phyloP scores from a whole-genome alignment of 2,113 vertebrate genomes.

The Sialia sialis region DNA sequence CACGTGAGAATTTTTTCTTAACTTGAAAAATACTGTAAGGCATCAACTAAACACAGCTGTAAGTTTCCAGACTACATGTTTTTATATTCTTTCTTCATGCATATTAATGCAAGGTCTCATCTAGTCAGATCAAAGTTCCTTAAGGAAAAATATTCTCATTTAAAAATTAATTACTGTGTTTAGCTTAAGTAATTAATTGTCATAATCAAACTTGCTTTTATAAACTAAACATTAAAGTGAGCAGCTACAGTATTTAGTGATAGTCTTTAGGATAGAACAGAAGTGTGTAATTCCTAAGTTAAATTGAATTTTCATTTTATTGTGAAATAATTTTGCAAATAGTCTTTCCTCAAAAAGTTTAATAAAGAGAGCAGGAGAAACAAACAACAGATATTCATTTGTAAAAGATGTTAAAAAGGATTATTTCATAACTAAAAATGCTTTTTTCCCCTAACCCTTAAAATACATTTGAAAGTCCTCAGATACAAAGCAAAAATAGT shows the following conservation, averaged over 20 bases:
- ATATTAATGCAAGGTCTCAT: slow-evolving; percentile 54
- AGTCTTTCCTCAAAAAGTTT: neutral
- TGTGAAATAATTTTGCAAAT: slow-evolving; percentile 24
- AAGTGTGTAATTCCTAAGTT: slow-evolving; percentile 8
- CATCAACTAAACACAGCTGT: slow-evolving; percentile 28
- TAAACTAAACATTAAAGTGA: slow-evolving; percentile 43
- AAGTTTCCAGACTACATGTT: slow-evolving; percentile 42
- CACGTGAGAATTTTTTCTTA: slow-evolving; percentile 53
- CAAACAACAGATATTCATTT: slow-evolving; percentile 19
- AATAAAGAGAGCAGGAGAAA: slow-evolving; percentile 4
- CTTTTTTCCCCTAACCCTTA: neutral
- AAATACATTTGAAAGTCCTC: slow-evolving; percentile 4
- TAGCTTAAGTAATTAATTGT: slow-evolving; percentile 55
- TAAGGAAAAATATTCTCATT: slow-evolving; percentile 31
- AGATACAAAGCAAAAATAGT: neutral
- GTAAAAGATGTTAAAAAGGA: neutral
- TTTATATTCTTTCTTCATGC: slow-evolving; percentile 36
- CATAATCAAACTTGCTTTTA: slow-evolving; percentile 36
- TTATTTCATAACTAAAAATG: slow-evolving; percentile 3
- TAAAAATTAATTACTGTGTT: slow-evolving; percentile 55
- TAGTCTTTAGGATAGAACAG: slow-evolving; percentile 11
- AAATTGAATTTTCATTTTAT: slow-evolving; percentile 13
- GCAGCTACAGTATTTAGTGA: neutral
- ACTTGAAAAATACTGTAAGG: slow-evolving; percentile 52
- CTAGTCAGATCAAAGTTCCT: slow-evolving; percentile 31